These are phyloP conservation scores for Cryptocheilus praepositus DNA, from an alignment of 2,888 invertebrate species.

Conservation along the genomic window DNA sequence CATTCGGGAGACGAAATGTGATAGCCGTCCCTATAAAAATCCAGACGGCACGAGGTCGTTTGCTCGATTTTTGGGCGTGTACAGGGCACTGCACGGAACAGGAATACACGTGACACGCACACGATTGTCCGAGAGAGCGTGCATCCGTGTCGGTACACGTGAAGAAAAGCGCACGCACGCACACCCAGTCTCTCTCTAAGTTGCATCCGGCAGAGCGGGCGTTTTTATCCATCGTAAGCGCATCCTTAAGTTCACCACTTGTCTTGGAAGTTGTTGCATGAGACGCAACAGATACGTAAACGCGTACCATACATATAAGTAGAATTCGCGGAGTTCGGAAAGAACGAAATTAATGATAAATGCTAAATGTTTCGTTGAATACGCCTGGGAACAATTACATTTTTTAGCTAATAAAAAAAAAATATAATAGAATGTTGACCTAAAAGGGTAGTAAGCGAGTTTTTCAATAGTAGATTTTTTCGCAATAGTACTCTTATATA, in stretches of 20 bases:
- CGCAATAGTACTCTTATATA: no score
- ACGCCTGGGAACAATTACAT: no score
- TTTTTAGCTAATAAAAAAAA: no score
- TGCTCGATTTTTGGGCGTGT: slow-evolving; percentile 45
- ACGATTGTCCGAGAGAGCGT: neutral
- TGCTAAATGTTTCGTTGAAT: no score
- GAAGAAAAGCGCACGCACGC: slow-evolving; percentile 1
- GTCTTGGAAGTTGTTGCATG: slow-evolving; percentile 41
- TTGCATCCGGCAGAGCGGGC: slow-evolving; percentile 63
- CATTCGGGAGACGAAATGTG: slow-evolving; percentile 2
- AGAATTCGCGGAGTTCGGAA: no score
- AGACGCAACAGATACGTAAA: neutral
- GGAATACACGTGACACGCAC: slow-evolving; percentile 24
- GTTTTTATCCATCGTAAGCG: slow-evolving; percentile 53
- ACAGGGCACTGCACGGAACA: slow-evolving; percentile 10
- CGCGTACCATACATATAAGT: no score
- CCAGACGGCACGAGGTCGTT: slow-evolving; percentile 18
- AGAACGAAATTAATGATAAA: no score
- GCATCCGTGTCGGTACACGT: neutral
- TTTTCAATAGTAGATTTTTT: no score
- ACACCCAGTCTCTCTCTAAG: slow-evolving; percentile 46
- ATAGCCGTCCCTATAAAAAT: slow-evolving; percentile 32
- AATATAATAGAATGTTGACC: no score
- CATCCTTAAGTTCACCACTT: slow-evolving; percentile 60
- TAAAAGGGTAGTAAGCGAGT: no score